phyloP scores from a whole-genome alignment of 2,113 vertebrate species.

The Gobio gobio region DNA sequence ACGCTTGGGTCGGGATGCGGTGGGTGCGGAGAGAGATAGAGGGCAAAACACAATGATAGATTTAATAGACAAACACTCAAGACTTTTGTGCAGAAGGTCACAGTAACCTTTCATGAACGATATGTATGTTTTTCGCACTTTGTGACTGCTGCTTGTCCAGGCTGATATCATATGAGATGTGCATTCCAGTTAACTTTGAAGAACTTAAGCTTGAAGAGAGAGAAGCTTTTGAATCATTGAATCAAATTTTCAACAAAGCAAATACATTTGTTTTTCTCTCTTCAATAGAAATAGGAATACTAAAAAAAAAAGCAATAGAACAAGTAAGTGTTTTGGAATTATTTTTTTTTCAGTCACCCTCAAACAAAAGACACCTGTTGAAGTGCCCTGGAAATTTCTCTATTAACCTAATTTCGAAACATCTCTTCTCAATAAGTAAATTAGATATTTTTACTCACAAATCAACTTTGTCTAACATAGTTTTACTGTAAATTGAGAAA shows the following conservation, averaged over 20 bases:
- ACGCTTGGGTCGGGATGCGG: constrained; percentile 60
- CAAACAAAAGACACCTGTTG: too few relatives aligned
- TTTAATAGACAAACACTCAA: constrained; percentile 72
- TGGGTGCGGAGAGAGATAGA: constrained; percentile 63
- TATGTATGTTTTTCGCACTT: constrained; percentile 55
- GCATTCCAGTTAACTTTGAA: not conserved
- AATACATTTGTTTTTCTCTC: rapidly evolving
- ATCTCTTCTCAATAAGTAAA: too few relatives aligned
- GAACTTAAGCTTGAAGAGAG: too few relatives aligned
- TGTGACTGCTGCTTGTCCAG: constrained; percentile 1
- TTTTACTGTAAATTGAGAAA: too few relatives aligned
- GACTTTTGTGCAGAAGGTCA: constrained; percentile 72
- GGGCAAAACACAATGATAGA: constrained; percentile 73
- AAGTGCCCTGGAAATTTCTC: too few relatives aligned
- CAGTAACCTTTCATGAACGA: constrained; percentile 71
- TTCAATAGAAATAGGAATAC: not conserved
- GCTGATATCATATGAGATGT: constrained; percentile 24
- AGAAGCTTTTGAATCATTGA: not conserved
- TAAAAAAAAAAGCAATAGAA: not conserved
- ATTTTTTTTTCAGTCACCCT: too few relatives aligned
- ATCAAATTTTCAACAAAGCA: too few relatives aligned
- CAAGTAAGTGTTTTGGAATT: not conserved
- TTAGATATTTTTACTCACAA: too few relatives aligned
- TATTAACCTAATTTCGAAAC: too few relatives aligned
- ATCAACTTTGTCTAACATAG: too few relatives aligned